phyloP scores from a whole-genome alignment of 2,888 invertebrate genomes.

The Thecocarcelia acutangulata region DNA sequence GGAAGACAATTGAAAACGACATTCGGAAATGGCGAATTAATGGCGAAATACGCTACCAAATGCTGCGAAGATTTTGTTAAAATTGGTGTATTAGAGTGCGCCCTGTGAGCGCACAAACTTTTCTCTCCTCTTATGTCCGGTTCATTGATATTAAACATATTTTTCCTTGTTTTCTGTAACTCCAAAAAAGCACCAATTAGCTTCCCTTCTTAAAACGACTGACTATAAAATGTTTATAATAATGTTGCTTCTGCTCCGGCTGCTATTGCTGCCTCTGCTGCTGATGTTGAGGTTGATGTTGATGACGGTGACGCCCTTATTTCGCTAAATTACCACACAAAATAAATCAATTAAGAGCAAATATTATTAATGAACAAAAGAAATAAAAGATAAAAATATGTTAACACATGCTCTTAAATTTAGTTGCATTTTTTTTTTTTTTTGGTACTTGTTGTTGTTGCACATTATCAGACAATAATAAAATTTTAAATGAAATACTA shows the following conservation, averaged over 20 bases:
- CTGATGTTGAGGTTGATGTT: slow-evolving; percentile 17
- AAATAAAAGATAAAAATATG: slow-evolving; percentile 34
- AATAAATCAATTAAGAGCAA: slow-evolving; percentile 67
- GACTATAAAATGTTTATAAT: too few species aligned
- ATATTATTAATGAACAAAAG: slow-evolving; percentile 39
- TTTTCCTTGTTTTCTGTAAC: too few species aligned
- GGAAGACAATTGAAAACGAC: too few species aligned
- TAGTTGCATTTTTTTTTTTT: background rate
- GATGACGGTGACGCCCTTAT: slow-evolving; percentile 66
- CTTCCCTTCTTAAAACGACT: slow-evolving; percentile 19
- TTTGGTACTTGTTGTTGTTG: slow-evolving; percentile 1
- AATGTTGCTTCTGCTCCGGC: slow-evolving; percentile 33
- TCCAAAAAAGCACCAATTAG: too few species aligned
- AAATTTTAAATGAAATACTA: slow-evolving; percentile 32
- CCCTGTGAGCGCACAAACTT: too few species aligned
- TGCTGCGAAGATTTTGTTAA: too few species aligned
- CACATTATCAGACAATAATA: slow-evolving; percentile 47
- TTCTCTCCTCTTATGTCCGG: too few species aligned
- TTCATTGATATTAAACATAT: too few species aligned
- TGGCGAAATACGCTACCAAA: too few species aligned
- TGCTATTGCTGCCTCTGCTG: slow-evolving; percentile 3
- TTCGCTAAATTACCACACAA: slow-evolving; percentile 66
- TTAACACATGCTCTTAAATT: slow-evolving; percentile 45
- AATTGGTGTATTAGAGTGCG: too few species aligned
- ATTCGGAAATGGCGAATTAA: too few species aligned